Conservation (phyloP, 2,888 invertebrate genomes). For the Thymelicus acteon region DNA sequence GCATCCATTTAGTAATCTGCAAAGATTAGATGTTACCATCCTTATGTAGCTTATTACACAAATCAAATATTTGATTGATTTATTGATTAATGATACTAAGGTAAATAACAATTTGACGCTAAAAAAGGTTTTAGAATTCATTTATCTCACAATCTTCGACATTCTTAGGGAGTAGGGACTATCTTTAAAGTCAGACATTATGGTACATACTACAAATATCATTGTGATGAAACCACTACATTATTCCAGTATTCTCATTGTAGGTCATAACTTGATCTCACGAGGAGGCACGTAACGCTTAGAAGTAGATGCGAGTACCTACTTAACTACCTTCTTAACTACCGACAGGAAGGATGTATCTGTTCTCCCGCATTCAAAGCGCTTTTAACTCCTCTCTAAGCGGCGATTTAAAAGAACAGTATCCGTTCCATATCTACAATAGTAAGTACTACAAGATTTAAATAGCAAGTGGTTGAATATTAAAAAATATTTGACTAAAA, state of each 20-base stretch:
- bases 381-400: slow-evolving; percentile 6
- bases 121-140: no score
- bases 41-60: no score
- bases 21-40: no score
- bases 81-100: no score
- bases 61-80: no score
- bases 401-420: background rate
- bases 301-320: background rate
- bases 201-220: no score
- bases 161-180: no score
- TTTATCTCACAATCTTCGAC: no score
- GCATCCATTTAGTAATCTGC: no score
- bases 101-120: no score
- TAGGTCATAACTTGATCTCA: background rate
- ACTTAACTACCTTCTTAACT: background rate
- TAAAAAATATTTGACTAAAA: no score
- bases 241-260: background rate
- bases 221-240: background rate
- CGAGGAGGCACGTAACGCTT: background rate
- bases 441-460: background rate
- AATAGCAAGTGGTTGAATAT: slow-evolving; percentile 2
- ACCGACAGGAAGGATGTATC: slow-evolving; percentile 10
- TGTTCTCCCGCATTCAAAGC: slow-evolving; percentile 8
- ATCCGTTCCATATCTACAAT: background rate
- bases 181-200: no score